phyloP scores from a whole-genome alignment of 1,140 invertebrate genomes.

The Megathymus violae region DNA sequence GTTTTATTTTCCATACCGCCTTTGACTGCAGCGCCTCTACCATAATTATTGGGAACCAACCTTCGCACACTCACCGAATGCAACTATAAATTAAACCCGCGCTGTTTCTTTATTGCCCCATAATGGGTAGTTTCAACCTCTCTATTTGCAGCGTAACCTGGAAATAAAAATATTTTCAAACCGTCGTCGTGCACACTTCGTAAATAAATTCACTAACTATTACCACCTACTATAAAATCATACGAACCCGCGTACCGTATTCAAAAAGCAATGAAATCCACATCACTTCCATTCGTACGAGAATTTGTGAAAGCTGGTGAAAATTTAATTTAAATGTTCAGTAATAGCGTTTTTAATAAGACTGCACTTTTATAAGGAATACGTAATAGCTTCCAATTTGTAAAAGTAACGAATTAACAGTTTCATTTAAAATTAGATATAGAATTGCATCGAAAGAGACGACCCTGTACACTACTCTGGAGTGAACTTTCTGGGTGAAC shows the following conservation, averaged over 20 bases:
- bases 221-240: constrained; percentile 24
- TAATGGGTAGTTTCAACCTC: constrained; percentile 43
- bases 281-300: constrained; percentile 5
- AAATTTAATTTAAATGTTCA: background rate
- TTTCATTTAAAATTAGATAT: background rate
- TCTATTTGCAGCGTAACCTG: constrained; percentile 32
- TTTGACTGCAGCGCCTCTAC: constrained; percentile 17
- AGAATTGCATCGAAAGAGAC: too few relatives aligned
- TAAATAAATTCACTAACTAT: constrained; percentile 23
- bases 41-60: constrained; percentile 44
- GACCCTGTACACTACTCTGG: too few relatives aligned
- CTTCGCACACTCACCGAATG: constrained; percentile 42
- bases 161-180: constrained; percentile 34
- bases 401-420: background rate
- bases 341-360: background rate
- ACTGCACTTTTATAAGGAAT: background rate
- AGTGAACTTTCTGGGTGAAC: too few relatives aligned
- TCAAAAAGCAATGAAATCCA: constrained; percentile 9
- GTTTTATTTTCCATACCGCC: constrained; percentile 23
- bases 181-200: constrained; percentile 4
- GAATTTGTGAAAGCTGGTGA: constrained; percentile 7
- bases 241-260: constrained; percentile 16
- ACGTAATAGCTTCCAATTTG: background rate
- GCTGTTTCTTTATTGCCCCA: constrained; percentile 41
- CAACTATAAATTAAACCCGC: constrained; percentile 46